A percentile compares a stretch with the other conserved stretches of the same genome.
phyloP scores from a whole-genome alignment of 1,140 invertebrate species.

The Drosophila cardini region DNA sequence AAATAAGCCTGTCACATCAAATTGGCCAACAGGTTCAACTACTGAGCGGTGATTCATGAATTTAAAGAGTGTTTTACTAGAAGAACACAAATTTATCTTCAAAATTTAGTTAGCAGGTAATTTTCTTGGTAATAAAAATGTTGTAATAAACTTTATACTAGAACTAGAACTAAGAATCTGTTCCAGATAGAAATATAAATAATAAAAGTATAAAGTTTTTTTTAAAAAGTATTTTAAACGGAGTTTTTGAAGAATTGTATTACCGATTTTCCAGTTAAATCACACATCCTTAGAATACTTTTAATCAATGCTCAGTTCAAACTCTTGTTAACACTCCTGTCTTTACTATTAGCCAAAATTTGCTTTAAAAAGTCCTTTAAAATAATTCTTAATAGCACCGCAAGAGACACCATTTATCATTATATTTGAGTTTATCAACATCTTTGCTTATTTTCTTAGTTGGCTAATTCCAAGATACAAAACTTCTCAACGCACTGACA shows the following conservation, averaged over 20 bases:
- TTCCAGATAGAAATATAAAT: no score
- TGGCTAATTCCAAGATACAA: constrained; percentile 79
- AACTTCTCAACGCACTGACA: constrained; percentile 70
- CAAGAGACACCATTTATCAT: constrained; percentile 35
- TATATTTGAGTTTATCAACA: constrained; percentile 54
- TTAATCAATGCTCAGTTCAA: no score
- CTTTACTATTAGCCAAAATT: no score
- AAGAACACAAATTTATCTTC: constrained; percentile 14
- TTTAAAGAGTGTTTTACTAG: not conserved
- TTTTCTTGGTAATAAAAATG: no score
- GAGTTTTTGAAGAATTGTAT: no score
- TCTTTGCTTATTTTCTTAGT: constrained; percentile 62
- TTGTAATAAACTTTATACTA: no score
- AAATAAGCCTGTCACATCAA: constrained; percentile 36
- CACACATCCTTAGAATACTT: not conserved
- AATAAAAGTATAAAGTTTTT: no score
- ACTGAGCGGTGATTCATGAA: not conserved
- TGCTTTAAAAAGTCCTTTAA: not conserved
- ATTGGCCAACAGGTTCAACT: constrained; percentile 39
- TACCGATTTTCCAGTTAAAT: no score
- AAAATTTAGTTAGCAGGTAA: no score
- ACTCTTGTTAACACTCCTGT: no score
- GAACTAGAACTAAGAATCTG: no score
- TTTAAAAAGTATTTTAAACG: no score
- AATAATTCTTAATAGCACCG: constrained; percentile 11